Conservation (phyloP, 2,888 invertebrate genomes). For the Agonopterix heracliana region DNA sequence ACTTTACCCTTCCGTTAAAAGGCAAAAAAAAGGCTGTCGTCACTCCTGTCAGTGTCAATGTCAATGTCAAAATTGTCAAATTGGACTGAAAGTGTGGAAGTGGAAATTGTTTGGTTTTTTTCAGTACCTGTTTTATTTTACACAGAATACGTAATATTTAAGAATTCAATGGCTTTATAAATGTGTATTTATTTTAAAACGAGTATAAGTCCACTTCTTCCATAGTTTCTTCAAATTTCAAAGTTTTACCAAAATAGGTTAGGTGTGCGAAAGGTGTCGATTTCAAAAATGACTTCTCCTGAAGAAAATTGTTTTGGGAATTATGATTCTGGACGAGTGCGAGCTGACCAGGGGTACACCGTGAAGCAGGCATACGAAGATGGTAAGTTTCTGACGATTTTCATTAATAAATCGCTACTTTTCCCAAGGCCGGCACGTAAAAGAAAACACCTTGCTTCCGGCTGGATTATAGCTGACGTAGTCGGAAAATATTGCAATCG, state of each 20-base stretch:
- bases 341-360: constrained; percentile 27
- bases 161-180: no score
- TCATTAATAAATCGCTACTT: constrained; percentile 4
- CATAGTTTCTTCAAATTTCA: no score
- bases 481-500: neutral
- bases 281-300: constrained; percentile 50
- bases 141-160: no score
- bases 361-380: constrained; percentile 48
- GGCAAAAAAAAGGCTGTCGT: no score
- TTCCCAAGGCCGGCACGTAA: neutral
- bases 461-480: neutral
- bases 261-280: constrained; percentile 24
- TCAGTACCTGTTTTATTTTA: no score
- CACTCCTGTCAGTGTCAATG: no score
- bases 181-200: no score
- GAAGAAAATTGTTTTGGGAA: constrained; percentile 36
- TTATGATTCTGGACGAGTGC: constrained; percentile 30
- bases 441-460: neutral
- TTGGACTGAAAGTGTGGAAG: no score
- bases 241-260: constrained; percentile 32
- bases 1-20: no score
- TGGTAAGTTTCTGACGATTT: constrained; percentile 35
- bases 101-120: no score
- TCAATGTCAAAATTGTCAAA: no score
- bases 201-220: no score